Conservation (phyloP, 2,888 invertebrate genomes). For the Archips xylosteana region DNA sequence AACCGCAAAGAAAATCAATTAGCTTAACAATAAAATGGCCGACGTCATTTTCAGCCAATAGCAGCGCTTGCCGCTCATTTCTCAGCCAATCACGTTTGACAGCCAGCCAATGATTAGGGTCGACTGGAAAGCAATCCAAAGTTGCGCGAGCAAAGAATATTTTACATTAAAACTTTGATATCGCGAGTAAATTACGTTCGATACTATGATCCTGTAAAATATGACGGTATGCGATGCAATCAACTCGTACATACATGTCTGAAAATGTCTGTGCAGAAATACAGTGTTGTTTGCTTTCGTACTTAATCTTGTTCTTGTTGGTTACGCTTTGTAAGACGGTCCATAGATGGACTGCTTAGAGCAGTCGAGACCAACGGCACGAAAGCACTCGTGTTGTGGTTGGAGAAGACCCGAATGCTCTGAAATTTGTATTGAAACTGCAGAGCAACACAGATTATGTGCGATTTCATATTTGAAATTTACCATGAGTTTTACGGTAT, state of each 20-base stretch:
- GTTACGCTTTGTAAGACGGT: too few relatives aligned
- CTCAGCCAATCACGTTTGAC: slow-evolving; percentile 18
- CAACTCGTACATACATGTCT: neutral
- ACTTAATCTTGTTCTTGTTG: too few relatives aligned
- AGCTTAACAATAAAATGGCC: slow-evolving; percentile 7
- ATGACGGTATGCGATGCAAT: neutral
- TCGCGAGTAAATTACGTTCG: slow-evolving; percentile 15
- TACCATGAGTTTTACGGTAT: too few relatives aligned
- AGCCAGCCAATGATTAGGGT: slow-evolving; percentile 36
- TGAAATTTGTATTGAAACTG: too few relatives aligned
- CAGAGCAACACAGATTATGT: too few relatives aligned
- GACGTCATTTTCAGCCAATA: slow-evolving; percentile 22
- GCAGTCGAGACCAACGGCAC: too few relatives aligned
- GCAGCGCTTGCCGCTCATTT: slow-evolving; percentile 18
- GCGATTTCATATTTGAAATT: too few relatives aligned
- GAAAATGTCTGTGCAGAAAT: too few relatives aligned
- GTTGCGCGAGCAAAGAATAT: slow-evolving; percentile 27
- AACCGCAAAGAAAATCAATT: slow-evolving; percentile 15
- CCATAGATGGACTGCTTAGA: too few relatives aligned
- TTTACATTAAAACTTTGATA: slow-evolving; percentile 14
- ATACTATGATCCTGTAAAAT: slow-evolving; percentile 11
- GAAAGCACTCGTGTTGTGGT: too few relatives aligned
- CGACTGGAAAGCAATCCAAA: slow-evolving; percentile 41
- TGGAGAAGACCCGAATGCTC: too few relatives aligned
- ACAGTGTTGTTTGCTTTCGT: too few relatives aligned